Percentiles rank a stretch among this genome's conserved stretches.
phyloP scores from a whole-genome alignment of 2,888 invertebrate genomes.

The Macaria notata region DNA sequence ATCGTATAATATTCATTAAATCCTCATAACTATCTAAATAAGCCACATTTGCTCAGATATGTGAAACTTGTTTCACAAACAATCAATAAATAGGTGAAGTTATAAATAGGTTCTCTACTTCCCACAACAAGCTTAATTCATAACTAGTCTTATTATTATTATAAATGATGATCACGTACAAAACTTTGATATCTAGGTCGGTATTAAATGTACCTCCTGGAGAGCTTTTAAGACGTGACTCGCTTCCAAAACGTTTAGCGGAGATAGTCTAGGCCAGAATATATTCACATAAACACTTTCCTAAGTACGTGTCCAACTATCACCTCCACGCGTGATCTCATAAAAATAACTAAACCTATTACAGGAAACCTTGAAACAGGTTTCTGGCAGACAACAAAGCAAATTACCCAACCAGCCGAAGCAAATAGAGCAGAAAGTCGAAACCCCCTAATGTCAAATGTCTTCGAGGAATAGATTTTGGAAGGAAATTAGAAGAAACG shows the following conservation, averaged over 20 bases:
- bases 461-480: conserved; percentile 3
- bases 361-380: not conserved
- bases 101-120: too few species aligned
- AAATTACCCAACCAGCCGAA: not conserved
- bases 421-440: too few species aligned
- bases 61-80: too few species aligned
- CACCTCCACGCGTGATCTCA: conserved; percentile 1
- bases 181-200: conserved; percentile 22
- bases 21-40: too few species aligned
- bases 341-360: conserved; percentile 1
- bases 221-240: conserved; percentile 23
- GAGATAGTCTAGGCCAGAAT: conserved; percentile 2
- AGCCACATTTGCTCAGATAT: too few species aligned
- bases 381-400: not conserved
- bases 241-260: conserved; percentile 8
- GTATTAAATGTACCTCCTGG: conserved; percentile 18
- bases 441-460: too few species aligned
- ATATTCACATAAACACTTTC: not conserved
- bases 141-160: conserved; percentile 11
- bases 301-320: not conserved
- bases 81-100: too few species aligned
- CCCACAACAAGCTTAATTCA: not conserved
- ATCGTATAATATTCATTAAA: too few species aligned
- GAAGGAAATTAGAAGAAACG: conserved; percentile 15
- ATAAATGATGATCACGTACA: conserved; percentile 14